Base-by-base conservation (phyloP, 2,888 invertebrate species). In the Dolichomitus sp. region DNA sequence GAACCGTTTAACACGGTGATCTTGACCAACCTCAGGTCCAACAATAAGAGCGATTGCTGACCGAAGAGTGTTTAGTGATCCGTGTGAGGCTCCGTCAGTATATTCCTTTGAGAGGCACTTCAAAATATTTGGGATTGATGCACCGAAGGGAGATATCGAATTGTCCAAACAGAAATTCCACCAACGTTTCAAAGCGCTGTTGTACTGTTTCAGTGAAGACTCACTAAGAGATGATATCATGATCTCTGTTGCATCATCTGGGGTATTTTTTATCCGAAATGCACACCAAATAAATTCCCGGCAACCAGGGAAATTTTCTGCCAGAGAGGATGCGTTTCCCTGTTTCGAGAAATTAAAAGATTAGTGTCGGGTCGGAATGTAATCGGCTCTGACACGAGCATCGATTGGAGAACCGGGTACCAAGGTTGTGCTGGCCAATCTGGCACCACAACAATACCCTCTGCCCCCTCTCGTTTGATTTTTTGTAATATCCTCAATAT, bases 261-360 rank as follows among this genome's bases (percentile, higher is more conserved):
- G 86, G 9, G 84, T 78, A 27, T 66, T 65, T 27, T 78, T 76
- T 72, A 75, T 14, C 45, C 73, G 57, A 17, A 88, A 84, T 2
- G 85, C 87, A 57, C 84, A 66, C 74, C 84, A 5, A 85, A 89
- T 84, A 88, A 83, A 66, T 63, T 50, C 23, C 85, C 87, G 50
- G 76, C 77, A 45, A 78, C 68, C 73, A 77, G 73, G 37, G 61
- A 54, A 52, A 74, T 69, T 0, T 66, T 70, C 11, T 19, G 40
- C 59, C 63, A 73, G 2, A 72, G 14, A 23, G 83, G 87, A 84
- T 89, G 88, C 78, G 84, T 73, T 83, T 85, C 77, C 59, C 89
- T 87, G 78, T 78, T 65, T 63, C 75, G 70, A 57, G 86, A 87
- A 30, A 82, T 54, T 12, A 78, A 63, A 33, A 73, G 72, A 19